Conservation (phyloP, 2,888 invertebrate genomes). For the Patella caerulea region DNA sequence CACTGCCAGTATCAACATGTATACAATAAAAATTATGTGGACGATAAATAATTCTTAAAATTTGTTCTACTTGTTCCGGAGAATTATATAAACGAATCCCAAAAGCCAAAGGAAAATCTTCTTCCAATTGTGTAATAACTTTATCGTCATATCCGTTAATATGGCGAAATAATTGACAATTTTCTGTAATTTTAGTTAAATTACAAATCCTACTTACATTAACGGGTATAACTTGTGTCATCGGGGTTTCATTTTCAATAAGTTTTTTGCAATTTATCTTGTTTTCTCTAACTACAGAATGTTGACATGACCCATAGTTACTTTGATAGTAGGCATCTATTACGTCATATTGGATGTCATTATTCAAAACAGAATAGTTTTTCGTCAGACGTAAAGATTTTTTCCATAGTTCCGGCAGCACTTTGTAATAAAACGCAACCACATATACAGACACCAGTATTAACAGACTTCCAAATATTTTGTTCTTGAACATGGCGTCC, state of each 20-base stretch:
- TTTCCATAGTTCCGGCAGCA: too few relatives aligned
- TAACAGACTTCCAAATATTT: too few relatives aligned
- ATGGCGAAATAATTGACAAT: constrained; percentile 19
- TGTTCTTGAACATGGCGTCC: too few relatives aligned
- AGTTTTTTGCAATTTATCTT: neutral
- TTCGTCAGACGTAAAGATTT: too few relatives aligned
- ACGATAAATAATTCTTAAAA: constrained; percentile 62
- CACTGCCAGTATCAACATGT: constrained; percentile 55
- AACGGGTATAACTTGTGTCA: too few relatives aligned
- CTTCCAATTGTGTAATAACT: constrained; percentile 41
- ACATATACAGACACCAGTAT: too few relatives aligned
- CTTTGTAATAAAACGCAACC: too few relatives aligned
- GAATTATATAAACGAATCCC: constrained; percentile 52
- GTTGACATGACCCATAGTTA: neutral
- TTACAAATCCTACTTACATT: constrained; percentile 18
- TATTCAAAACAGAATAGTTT: too few relatives aligned
- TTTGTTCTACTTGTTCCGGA: constrained; percentile 52
- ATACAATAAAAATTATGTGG: constrained; percentile 68
- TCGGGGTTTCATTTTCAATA: neutral
- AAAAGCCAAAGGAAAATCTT: constrained; percentile 59
- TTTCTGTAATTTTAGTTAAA: constrained; percentile 28
- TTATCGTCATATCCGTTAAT: constrained; percentile 40
- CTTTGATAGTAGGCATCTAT: neutral
- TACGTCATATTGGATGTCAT: too few relatives aligned
- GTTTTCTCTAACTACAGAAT: neutral